Evolutionary conservation across 2,797 vertebrate genomes (phyloP), one percentile per base, ranked within the genome.

Genomic region (Oophaga sylvatica): DNA sequence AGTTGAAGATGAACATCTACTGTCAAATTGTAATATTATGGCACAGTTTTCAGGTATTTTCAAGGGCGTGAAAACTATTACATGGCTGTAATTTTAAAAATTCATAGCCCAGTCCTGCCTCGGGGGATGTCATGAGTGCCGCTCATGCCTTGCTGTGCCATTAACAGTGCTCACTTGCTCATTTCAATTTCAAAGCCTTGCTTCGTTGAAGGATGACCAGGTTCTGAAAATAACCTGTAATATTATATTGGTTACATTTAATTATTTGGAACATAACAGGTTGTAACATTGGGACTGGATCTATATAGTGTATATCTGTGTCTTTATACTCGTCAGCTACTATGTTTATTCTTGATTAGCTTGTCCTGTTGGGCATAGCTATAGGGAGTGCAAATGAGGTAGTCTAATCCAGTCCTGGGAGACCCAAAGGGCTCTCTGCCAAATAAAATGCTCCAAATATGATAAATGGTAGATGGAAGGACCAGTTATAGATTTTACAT

Each of bases 121-220:
- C 4, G 29, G 83, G 35, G 83, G 83, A 63, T 77, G 60, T 85
- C 71, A 85, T 48, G 83, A 85, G 62, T 10, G 20, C 22, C 41
- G 76, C 65, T 77, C 73, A 62, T 65, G 63, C 57, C 71, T 76
- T 65, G 83, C 83, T 84, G 83, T 84, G 83, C 83, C 83, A 65
- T n/a, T 77, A 48, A 31, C 35, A 77, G 60, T 35, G 71, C 48
- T 53, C 73, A 67, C 57, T 65, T 41, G n/a, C 45, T 77, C 60
- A 85, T 85, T 85, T 85, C 83, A 77, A 85, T 85, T 85, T 85
- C 71, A 85, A 85, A 85, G 83, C 16, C 60, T 77, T 85, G n/a
- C 83, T 77, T 62, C 29, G 45, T 17, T 65, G 77, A 75, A 62
- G 60, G 16, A 65, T n/a, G 20, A 22, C n/a, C 41, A 17, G 35